Base-by-base conservation (phyloP, 1,140 invertebrate genomes). In the Aphis craccivora region DNA sequence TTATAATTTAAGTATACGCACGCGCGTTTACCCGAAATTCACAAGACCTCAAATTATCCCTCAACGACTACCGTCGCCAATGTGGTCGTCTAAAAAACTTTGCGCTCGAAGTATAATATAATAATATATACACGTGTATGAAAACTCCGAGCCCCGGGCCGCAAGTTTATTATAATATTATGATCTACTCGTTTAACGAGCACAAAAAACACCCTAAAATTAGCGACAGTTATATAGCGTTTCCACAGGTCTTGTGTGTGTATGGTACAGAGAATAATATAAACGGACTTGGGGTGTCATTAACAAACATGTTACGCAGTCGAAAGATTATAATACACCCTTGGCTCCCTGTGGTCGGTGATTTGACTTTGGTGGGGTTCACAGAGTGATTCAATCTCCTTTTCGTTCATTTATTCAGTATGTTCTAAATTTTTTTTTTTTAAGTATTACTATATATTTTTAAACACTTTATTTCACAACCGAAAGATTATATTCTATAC, bases 171-270 rank as follows among this genome's bases (percentile, higher is more conserved):
- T 25, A 51, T 53, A 37, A n/a, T 89, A n/a, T 89, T 89, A 89
- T 53, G 88, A 67, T 67, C 60, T 67, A 67, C 60, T 67, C 60
- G 60, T 67, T 89, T 55, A 89, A 89, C 48, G 48, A 89, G 48
- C 88, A 35, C 88, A 55, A 89, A 89, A 55, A 89, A 53, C 88
- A 55, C 88, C 88, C 88, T 89, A 55, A 55, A 89, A 89, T 89
- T 89, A 89, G 88, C 88, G 35, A 89, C 88, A 55, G 88, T 89
- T 89, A 89, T 37, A 35, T 37, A 35, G 48, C n/a, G 88, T 35
- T 89, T 23, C 35, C 45, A 11, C 30, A n/a, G 9, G 30, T 4
- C 25, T 67, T n/a, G 25, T 6, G 43, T 18, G 43, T n/a, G 18
- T 30, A 25, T 43, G 14, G 76, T 60, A 30, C 55, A 14, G 60